Evolutionary conservation across 2,888 invertebrate genomes (phyloP), one percentile per base, ranked within the genome.

Genomic region (Sarcophaga variegata): DNA sequence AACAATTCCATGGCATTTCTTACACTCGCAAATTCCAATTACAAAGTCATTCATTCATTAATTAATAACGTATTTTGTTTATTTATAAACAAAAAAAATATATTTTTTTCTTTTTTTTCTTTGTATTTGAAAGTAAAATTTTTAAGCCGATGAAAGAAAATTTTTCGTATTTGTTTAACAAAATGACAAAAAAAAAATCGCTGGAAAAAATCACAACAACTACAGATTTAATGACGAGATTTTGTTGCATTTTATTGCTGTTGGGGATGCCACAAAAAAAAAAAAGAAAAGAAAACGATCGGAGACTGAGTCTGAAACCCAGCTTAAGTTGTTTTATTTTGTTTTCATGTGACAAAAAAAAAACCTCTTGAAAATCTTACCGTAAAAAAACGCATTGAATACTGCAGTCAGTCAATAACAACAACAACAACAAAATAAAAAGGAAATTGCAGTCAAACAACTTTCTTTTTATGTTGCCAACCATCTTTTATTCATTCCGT

Each of bases 361-460:
- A 63, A 45, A 67, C 47, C 64, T 20, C 66, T 64, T 63, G n/a
- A 8, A 80, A 80, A 77, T 66, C 27, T 27, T 27, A 27, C 0
- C 27, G 25, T 54, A 82, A 66, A 74, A 60, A 82, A 66, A 74
- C 47, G 20, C 77, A 72, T 77, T 71, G 60, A 71, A 74, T 79
- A 70, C 14, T 49, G 49, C 49, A 14, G 49, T 12, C 14, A 14
- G 54, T 49, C 12, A 14, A 3, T 54, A 12, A 14, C 12, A 54
- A 12, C 17, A 54, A 17, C 4, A 4, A 54, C 20, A 59, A 25
- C 20, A 71, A 86, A 84, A 81, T 84, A 87, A 87, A 81, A 86
- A 87, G 86, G 86, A 87, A 87, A 87, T 87, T 84, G 84, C 86
- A 84, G 83, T 84, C 86, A 81, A 84, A 81, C 86, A 84, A 87